Evolutionary conservation across 2,797 vertebrate genomes (phyloP).

Genomic region (Toxotes lorentzi): DNA sequence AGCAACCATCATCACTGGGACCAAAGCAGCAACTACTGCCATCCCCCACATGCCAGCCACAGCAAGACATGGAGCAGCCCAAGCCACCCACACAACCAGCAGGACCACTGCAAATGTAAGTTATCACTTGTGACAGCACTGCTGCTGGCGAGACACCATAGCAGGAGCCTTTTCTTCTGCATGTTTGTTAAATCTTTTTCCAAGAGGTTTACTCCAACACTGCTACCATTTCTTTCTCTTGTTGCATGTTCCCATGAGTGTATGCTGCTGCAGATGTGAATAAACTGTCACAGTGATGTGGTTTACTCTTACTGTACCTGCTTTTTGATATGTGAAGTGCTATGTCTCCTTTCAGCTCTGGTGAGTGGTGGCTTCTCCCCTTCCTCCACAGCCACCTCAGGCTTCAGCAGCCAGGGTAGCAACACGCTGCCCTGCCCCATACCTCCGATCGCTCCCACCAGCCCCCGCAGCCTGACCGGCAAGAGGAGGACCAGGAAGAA

Average conservation of each 20-base stretch:
- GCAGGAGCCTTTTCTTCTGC: conserved; percentile 62
- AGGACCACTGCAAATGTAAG: conserved; percentile 94
- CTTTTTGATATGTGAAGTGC: conserved; percentile 39
- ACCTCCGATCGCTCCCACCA: conserved; percentile 87
- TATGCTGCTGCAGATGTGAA: conserved; percentile 9
- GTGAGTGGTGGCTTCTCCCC: conserved; percentile 93
- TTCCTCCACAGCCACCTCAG: conserved; percentile 89
- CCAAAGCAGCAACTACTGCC: conserved; percentile 91
- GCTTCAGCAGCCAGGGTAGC: conserved; percentile 91
- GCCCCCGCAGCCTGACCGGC: conserved; percentile 89
- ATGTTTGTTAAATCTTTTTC: conserved; percentile 54
- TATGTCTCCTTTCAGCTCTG: conserved; percentile 85
- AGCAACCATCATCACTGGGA: conserved; percentile 94
- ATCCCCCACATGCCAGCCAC: conserved; percentile 89
- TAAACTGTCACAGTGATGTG: conserved; percentile 23
- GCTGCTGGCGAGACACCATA: conserved; percentile 71
- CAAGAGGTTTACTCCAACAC: conserved; percentile 36
- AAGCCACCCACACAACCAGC: conserved; percentile 88
- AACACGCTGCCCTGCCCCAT: conserved; percentile 90
- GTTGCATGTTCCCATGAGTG: conserved; percentile 17
- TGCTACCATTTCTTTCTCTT: conserved; percentile 18
- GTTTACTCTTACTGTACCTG: conserved; percentile 19
- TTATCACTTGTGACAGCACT: conserved; percentile 76
- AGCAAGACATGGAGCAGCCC: conserved; percentile 92
- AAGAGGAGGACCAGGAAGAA: conserved; percentile 91